Percentiles rank a stretch among this genome's conserved stretches.
These are phyloP conservation scores for Drosophila sechellia DNA, from an alignment of 1,140 invertebrate species.

Conservation along the genomic window DNA sequence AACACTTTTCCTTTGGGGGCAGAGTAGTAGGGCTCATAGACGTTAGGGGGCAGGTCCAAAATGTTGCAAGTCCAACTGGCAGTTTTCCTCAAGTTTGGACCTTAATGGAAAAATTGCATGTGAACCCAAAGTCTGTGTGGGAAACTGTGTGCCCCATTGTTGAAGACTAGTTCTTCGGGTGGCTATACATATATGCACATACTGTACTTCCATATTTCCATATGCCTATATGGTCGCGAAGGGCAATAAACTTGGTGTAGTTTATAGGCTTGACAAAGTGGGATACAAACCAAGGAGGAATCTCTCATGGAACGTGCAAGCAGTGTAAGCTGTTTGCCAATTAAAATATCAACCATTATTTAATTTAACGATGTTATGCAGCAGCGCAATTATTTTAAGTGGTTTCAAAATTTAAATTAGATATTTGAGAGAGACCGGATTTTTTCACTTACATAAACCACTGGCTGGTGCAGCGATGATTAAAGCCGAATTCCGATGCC, in stretches of 20 bases:
- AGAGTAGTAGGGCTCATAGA: conserved; percentile 20
- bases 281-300: not conserved
- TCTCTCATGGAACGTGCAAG: not conserved
- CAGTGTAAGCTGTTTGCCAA: too few relatives aligned
- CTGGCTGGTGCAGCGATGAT: conserved; percentile 16
- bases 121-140: conserved; percentile 48
- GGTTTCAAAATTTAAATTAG: conserved; percentile 1
- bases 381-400: not conserved
- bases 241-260: conserved; percentile 28
- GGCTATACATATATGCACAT: not conserved
- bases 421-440: not conserved
- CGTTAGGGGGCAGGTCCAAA: conserved; percentile 16
- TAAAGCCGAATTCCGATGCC: conserved; percentile 44
- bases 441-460: not conserved
- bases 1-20: conserved; percentile 55
- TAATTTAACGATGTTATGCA: too few relatives aligned
- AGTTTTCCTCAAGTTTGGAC: conserved; percentile 21
- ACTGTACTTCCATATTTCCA: conserved; percentile 21
- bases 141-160: conserved; percentile 52
- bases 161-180: conserved; percentile 18
- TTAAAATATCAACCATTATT: too few relatives aligned
- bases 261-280: conserved; percentile 11
- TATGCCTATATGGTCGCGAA: conserved; percentile 6
- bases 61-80: conserved; percentile 48
- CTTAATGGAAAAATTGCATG: conserved; percentile 78